Percentiles rank a stretch among this genome's conserved stretches.
These are phyloP conservation scores for Gobionotothen gibberifrons DNA, from an alignment of 2,797 vertebrate genomes.

Conservation along the genomic window DNA sequence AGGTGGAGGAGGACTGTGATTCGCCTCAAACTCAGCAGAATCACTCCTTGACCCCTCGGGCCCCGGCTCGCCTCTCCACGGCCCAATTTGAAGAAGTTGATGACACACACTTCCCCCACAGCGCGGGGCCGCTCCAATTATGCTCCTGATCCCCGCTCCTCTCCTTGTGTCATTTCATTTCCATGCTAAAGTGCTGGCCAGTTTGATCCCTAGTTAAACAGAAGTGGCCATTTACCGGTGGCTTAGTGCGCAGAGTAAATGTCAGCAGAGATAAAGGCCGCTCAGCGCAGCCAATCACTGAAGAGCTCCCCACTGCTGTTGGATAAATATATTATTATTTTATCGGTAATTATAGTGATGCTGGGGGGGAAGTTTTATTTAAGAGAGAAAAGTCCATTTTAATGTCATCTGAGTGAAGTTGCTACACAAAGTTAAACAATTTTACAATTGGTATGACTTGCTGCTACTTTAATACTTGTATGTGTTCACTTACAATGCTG, in stretches of 20 bases:
- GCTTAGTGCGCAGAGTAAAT: slow-evolving; percentile 73
- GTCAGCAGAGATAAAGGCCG: slow-evolving; percentile 69
- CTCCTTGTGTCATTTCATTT: slow-evolving; percentile 73
- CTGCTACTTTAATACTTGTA: too few relatives aligned
- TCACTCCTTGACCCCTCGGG: slow-evolving; percentile 78
- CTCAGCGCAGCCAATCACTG: slow-evolving; percentile 20
- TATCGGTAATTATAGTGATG: slow-evolving; percentile 13
- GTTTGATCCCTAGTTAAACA: slow-evolving; percentile 82
- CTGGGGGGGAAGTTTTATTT: slow-evolving; percentile 2
- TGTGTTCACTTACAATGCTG: too few relatives aligned
- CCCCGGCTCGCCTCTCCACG: slow-evolving; percentile 54
- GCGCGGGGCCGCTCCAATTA: slow-evolving; percentile 78
- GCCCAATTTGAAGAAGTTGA: slow-evolving; percentile 79
- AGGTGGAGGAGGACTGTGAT: slow-evolving; percentile 61
- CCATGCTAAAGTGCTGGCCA: slow-evolving; percentile 76
- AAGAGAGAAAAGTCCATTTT: neutral
- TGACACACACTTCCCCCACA: slow-evolving; percentile 75
- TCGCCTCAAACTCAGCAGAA: slow-evolving; percentile 69
- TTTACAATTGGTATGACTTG: too few relatives aligned
- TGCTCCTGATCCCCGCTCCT: slow-evolving; percentile 58
- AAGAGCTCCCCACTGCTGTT: slow-evolving; percentile 40
- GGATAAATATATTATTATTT: slow-evolving; percentile 34
- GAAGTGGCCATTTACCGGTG: slow-evolving; percentile 75
- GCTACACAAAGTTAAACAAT: neutral
- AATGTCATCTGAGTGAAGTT: neutral